A percentile compares a stretch with the other conserved stretches of the same genome.
Evolutionary conservation across 2,888 invertebrate genomes (phyloP).

Genomic region (Dusona sp.): DNA sequence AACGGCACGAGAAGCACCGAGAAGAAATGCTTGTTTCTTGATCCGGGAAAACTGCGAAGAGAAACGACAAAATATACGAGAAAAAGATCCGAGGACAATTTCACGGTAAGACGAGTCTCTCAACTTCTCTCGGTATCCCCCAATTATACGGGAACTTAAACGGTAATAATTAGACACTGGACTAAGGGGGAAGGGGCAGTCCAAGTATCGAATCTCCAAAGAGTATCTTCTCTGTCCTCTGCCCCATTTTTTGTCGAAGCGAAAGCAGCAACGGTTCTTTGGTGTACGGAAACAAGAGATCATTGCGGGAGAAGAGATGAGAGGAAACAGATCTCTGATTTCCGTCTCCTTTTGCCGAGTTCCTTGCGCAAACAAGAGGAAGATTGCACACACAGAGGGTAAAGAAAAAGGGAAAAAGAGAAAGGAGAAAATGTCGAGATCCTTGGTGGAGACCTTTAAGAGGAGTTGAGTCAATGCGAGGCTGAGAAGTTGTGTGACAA

Average conservation of each 20-base stretch:
- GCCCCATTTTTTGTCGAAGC: neutral
- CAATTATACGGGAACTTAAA: constrained; percentile 82
- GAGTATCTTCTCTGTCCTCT: constrained; percentile 23
- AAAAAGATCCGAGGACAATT: constrained; percentile 75
- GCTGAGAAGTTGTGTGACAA: neutral
- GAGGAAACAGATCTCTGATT: constrained; percentile 58
- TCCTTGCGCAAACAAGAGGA: constrained; percentile 61
- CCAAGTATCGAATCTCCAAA: constrained; percentile 61
- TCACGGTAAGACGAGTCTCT: constrained; percentile 75
- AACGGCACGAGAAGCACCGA: neutral
- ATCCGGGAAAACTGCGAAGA: neutral
- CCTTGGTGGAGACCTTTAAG: constrained; percentile 15
- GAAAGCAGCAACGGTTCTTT: neutral
- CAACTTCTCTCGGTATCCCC: constrained; percentile 68
- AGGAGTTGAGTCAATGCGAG: constrained; percentile 37
- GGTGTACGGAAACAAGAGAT: constrained; percentile 22
- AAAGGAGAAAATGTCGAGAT: constrained; percentile 25
- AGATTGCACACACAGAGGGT: constrained; percentile 28
- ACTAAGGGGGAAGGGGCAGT: constrained; percentile 30
- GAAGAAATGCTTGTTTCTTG: neutral
- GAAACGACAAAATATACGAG: neutral
- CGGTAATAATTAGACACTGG: constrained; percentile 82
- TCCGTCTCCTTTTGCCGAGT: constrained; percentile 41
- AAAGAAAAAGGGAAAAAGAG: neutral
- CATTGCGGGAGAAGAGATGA: constrained; percentile 15